Base-by-base conservation (phyloP, 2,888 invertebrate species). In the Spodoptera littoralis region DNA sequence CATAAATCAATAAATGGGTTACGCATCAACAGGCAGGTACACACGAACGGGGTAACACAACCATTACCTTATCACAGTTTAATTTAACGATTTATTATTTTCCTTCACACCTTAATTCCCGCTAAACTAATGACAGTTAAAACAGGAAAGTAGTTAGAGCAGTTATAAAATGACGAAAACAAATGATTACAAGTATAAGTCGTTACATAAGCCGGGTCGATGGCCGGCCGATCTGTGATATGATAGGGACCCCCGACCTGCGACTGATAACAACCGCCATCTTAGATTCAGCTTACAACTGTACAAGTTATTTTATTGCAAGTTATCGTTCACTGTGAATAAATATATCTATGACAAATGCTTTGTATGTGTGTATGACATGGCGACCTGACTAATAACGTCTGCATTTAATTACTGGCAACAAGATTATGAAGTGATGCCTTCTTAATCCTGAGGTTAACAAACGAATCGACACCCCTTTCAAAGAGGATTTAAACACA, bases 131-230 rank as follows among this genome's bases (percentile, higher is more conserved):
- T 47, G 13, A 49, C 60, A 43, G 13, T 22, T 11, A 41, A 51
- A 60, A 47, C 45, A 64, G 64, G 60, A 57, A 60, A 73, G 54
- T 41, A 27, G 27, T 27, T 27, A 49, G 13, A 52, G 8, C 51
- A 8, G 6, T 9, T 47, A 69, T 69, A 70, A 66, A 59, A 55
- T 61, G 47, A 53, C 59, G 27, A 70, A 70, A 61, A 70, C 61
- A 70, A 74, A 59, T 60, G 58, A 54, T 65, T 54, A 55, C 46
- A 41, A 41, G 46, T 47, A 51, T 6, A 27, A 9, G 6, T 13
- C 30, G 58, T 85, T 84, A 86, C 81, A 80, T 84, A 86, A 87
- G 82, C 76, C 76, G 79, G 90, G 86, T 89, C 86, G 81, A 83
- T 79, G 89, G 44, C 88, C 87, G 87, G 62, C 63, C 82, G 77